Evolutionary conservation across 1,140 invertebrate genomes (phyloP).

Genomic region (Pogonomyrmex barbatus): DNA sequence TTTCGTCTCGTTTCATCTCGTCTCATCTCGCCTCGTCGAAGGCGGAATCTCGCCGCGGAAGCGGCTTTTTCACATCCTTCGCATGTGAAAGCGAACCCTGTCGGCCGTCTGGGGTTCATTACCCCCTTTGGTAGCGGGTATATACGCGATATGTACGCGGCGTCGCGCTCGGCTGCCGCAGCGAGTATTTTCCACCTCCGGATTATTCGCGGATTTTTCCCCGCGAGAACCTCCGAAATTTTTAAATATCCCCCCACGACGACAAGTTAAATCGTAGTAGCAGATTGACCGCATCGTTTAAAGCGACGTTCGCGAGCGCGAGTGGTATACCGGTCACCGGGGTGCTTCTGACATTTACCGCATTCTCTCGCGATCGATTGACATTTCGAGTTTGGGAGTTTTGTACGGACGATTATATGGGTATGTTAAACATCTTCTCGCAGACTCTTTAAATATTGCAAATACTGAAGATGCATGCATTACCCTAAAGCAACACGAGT

Average conservation of each 20-base stretch:
- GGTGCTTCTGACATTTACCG: neutral
- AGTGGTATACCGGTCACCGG: neutral
- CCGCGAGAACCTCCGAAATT: neutral
- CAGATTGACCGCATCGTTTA: neutral
- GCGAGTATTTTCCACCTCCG: neutral
- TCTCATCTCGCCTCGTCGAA: neutral
- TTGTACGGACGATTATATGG: neutral
- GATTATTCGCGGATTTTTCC: too few relatives aligned
- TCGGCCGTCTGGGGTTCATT: constrained; percentile 62
- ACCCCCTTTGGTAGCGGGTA: constrained; percentile 30
- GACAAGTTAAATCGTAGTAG: neutral
- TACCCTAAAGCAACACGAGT: neutral
- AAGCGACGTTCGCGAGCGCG: neutral
- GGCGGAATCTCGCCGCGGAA: neutral
- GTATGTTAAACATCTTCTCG: neutral
- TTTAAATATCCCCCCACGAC: neutral
- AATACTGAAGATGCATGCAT: neutral
- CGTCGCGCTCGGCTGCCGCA: neutral
- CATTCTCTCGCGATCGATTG: constrained; percentile 25
- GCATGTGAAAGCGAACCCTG: neutral
- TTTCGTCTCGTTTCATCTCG: too few relatives aligned
- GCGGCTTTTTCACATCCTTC: neutral
- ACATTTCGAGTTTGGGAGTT: constrained; percentile 19
- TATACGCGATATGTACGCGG: neutral
- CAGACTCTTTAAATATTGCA: neutral